Conservation (phyloP, 2,113 vertebrate species). For the Archocentrus centrarchus region DNA sequence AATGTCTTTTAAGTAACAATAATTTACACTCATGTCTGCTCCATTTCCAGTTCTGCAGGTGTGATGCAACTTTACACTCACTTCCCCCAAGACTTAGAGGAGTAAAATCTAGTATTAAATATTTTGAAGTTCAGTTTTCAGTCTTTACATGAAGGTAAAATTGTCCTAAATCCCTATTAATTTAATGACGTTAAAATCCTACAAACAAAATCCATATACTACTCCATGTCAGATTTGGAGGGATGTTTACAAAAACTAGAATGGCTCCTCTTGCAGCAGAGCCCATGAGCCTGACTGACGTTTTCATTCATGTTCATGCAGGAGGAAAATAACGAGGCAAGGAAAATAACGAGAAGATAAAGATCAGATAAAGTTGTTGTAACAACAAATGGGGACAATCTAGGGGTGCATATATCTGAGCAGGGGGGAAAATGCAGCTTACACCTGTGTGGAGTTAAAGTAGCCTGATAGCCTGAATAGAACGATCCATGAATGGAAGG, state of each 20-base stretch:
- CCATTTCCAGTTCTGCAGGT: constrained; percentile 32
- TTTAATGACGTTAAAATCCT: neutral
- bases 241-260: neutral
- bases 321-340: neutral
- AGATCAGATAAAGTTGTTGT: constrained; percentile 20
- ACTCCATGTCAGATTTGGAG: neutral
- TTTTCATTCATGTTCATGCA: constrained; percentile 29
- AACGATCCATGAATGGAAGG: constrained; percentile 40
- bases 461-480: constrained; percentile 46
- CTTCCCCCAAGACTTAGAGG: neutral
- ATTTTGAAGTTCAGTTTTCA: neutral
- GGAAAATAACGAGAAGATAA: neutral
- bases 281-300: constrained; percentile 9
- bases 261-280: constrained; percentile 11
- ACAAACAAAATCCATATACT: neutral
- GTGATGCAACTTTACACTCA: neutral
- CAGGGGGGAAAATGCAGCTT: constrained; percentile 29
- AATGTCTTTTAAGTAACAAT: neutral
- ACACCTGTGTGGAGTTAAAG: constrained; percentile 60
- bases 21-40: neutral
- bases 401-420: constrained; percentile 33
- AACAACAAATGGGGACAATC: constrained; percentile 31
- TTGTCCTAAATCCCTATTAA: neutral
- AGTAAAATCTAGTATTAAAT: neutral
- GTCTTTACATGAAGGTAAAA: neutral